These are phyloP conservation scores for Holothuria leucospilota DNA, from an alignment of 53 echinoderm and acorn worm genomes.

Conservation along the genomic window DNA sequence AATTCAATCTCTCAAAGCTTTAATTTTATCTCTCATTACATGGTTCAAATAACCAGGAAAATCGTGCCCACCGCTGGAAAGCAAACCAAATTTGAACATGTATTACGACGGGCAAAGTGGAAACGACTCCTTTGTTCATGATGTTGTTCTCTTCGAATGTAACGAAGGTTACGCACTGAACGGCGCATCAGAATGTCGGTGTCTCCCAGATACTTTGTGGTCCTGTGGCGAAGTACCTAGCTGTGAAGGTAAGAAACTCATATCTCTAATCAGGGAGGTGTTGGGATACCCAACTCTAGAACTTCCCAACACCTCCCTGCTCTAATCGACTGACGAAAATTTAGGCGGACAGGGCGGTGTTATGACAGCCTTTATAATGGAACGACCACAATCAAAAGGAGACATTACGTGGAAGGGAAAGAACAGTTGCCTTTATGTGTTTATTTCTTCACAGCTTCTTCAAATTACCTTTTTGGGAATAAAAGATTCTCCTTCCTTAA, in stretches of 20 bases:
- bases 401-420: too few species aligned
- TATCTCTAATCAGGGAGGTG: too few species aligned
- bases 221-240: conserved; percentile 13
- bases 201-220: background rate
- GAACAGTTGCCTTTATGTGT: too few species aligned
- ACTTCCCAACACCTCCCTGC: background rate
- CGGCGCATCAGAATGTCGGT: background rate
- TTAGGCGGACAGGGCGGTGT: too few species aligned
- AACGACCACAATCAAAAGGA: too few species aligned
- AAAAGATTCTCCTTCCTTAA: too few species aligned
- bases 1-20: too few species aligned
- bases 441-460: too few species aligned
- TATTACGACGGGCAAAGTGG: background rate
- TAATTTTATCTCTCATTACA: background rate
- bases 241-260: background rate
- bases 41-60: background rate
- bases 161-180: background rate
- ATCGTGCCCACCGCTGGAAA: background rate
- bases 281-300: too few species aligned
- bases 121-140: background rate
- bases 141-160: background rate
- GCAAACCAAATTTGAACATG: background rate
- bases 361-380: too few species aligned
- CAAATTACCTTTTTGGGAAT: too few species aligned
- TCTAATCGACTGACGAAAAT: background rate